Base-by-base conservation (phyloP, 2,113 vertebrate species). In the Carollia perspicillata region DNA sequence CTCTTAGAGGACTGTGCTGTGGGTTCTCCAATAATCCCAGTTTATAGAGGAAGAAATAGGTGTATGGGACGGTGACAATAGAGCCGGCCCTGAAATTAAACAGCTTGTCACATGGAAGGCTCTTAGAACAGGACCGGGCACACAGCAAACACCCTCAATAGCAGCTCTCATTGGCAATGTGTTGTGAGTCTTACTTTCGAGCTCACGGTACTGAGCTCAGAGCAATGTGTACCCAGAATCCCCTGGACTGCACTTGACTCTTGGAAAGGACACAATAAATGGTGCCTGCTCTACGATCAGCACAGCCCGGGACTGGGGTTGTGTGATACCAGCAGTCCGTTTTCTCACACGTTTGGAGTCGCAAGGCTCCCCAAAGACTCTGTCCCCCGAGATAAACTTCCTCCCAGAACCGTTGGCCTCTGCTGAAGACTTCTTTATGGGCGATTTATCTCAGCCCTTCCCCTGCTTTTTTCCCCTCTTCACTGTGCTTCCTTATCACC, bases 81-180 rank as follows among this genome's bases (percentile, higher is more conserved):
- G n/a, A 23, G 18, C 30, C 33, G 51, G 49, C 9, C 6, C 11
- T 18, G 28, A 53, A 16, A 16, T 58, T 30, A 49, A 86, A 37
- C 5, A 22, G 47, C 26, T 11, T 35, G 40, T 51, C 55, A 22
- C 33, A 6, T 1, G 1, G 4, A 6, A 72, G 89, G 51, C 37
- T 42, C 33, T 44, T 3, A 84, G 60, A 30, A 26, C 9, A 53
- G 58, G 69, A 26, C 55, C 53, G 9, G 12, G 28, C 3, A 26
- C 14, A 1, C 2, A 53, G 58, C 22, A 20, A 33, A 22, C 1
- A 0, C 42, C 40, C 26, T 42, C 8, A 14, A 12, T 0, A 9
- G 5, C 8, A 80, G 33, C 58, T 68, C 58, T 30, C n/a, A 8
- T 23, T 55, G 20, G 37, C 75, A 14, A 2, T 37, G 37, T 84